Evolutionary conservation across 1,140 invertebrate species (phyloP).

Genomic region (Tetragonula clypearis): DNA sequence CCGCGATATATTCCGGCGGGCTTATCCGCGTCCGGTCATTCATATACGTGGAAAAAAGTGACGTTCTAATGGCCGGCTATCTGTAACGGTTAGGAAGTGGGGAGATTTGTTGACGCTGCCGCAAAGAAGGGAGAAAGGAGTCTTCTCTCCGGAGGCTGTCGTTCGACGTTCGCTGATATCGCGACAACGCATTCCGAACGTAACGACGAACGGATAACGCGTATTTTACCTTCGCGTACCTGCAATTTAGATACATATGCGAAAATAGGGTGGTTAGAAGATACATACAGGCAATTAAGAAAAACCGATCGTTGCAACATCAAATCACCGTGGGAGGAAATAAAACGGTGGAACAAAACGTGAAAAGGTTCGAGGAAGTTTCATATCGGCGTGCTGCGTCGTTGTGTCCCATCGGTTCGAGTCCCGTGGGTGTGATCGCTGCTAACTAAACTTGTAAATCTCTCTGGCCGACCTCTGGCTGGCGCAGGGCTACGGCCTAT

Average conservation of each 20-base stretch:
- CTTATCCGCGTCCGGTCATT: slow-evolving; percentile 79
- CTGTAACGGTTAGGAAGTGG: slow-evolving; percentile 76
- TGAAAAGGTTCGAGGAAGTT: slow-evolving; percentile 49
- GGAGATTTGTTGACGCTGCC: slow-evolving; percentile 73
- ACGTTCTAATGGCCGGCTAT: slow-evolving; percentile 72
- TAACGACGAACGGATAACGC: background rate
- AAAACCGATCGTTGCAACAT: background rate
- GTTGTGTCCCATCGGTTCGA: slow-evolving; percentile 50
- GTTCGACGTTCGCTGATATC: slow-evolving; percentile 25
- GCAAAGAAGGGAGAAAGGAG: slow-evolving; percentile 15
- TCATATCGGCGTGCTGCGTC: slow-evolving; percentile 67
- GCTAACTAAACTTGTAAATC: slow-evolving; percentile 82
- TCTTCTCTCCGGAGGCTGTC: slow-evolving; percentile 11
- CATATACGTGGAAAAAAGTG: slow-evolving; percentile 77
- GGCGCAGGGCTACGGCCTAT: slow-evolving; percentile 67
- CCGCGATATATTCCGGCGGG: slow-evolving; percentile 73
- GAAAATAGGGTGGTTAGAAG: no score
- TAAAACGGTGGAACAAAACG: background rate
- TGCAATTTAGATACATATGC: no score
- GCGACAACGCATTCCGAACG: background rate
- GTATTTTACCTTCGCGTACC: background rate
- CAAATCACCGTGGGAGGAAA: background rate
- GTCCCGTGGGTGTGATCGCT: slow-evolving; percentile 78
- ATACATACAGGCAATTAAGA: background rate
- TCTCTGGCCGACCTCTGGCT: slow-evolving; percentile 42